Percentiles rank a stretch among this genome's conserved stretches.
Evolutionary conservation across 2,888 invertebrate species (phyloP).

Genomic region (Sipunculus nudus): DNA sequence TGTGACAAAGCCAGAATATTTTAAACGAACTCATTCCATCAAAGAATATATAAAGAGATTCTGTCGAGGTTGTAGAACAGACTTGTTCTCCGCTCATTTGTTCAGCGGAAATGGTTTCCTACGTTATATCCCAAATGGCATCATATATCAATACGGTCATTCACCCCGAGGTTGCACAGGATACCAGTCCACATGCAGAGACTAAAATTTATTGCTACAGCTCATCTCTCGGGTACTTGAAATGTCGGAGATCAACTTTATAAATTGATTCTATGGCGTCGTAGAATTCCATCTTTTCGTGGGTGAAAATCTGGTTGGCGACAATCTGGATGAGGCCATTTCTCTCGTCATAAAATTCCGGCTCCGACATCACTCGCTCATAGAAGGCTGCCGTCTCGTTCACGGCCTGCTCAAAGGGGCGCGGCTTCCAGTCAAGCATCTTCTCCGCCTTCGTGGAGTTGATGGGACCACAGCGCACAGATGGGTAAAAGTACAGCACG

Average conservation of each 20-base stretch:
- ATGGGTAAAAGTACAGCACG: slow-evolving; percentile 66
- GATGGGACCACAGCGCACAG: slow-evolving; percentile 64
- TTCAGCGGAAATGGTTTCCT: no score
- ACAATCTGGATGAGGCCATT: slow-evolving; percentile 54
- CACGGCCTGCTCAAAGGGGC: slow-evolving; percentile 57
- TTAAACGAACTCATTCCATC: no score
- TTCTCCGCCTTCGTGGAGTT: slow-evolving; percentile 61
- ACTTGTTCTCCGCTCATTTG: no score
- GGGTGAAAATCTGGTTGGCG: slow-evolving; percentile 44
- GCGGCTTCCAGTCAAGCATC: slow-evolving; percentile 62
- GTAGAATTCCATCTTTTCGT: slow-evolving; percentile 29
- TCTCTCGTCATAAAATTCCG: slow-evolving; percentile 41
- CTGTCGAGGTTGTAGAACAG: no score
- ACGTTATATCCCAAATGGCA: no score
- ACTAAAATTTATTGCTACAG: slow-evolving; percentile 24
- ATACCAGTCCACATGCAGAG: no score
- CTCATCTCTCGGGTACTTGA: slow-evolving; percentile 37
- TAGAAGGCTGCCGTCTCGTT: slow-evolving; percentile 64
- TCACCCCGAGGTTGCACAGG: no score
- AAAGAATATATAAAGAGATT: no score
- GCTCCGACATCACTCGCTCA: slow-evolving; percentile 55
- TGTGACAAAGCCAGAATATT: no score
- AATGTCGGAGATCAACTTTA: slow-evolving; percentile 35
- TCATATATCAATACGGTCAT: no score
- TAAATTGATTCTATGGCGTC: slow-evolving; percentile 32